Conservation (phyloP, 2,797 vertebrate species). For the Pipistrellus pygmaeus region DNA sequence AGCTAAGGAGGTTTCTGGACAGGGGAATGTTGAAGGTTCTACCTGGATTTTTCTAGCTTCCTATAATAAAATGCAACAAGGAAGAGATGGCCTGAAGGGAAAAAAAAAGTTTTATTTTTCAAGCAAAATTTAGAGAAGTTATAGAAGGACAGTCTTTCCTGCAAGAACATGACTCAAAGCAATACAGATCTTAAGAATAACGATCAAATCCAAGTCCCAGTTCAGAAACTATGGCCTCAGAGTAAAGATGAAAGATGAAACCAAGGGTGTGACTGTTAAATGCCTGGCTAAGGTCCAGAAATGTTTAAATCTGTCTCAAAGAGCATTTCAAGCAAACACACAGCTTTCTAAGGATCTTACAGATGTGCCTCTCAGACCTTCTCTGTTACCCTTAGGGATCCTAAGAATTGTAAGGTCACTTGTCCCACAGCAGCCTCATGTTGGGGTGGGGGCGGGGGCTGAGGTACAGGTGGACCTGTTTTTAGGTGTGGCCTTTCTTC, state of each 20-base stretch:
- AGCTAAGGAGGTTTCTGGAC: neutral
- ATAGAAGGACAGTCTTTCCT: neutral
- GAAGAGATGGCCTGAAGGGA: neutral
- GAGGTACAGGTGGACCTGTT: neutral
- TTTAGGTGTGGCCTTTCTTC: neutral
- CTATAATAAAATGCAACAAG: neutral
- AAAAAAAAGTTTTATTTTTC: neutral
- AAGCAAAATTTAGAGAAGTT: neutral
- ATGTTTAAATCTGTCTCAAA: neutral
- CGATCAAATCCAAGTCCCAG: neutral
- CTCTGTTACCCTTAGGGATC: rapidly evolving
- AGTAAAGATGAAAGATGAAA: neutral
- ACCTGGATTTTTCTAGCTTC: neutral
- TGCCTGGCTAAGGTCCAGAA: neutral
- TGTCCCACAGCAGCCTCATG: neutral
- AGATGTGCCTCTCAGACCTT: neutral
- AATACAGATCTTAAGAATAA: neutral
- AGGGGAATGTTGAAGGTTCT: neutral
- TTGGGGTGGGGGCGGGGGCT: rapidly evolving
- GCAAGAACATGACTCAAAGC: neutral
- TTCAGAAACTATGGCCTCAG: neutral
- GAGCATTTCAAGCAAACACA: neutral
- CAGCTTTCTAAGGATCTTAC: neutral
- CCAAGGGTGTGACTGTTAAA: neutral
- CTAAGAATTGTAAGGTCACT: neutral